Base-by-base conservation (phyloP, 2,113 vertebrate genomes). In the Silurus asotus region DNA sequence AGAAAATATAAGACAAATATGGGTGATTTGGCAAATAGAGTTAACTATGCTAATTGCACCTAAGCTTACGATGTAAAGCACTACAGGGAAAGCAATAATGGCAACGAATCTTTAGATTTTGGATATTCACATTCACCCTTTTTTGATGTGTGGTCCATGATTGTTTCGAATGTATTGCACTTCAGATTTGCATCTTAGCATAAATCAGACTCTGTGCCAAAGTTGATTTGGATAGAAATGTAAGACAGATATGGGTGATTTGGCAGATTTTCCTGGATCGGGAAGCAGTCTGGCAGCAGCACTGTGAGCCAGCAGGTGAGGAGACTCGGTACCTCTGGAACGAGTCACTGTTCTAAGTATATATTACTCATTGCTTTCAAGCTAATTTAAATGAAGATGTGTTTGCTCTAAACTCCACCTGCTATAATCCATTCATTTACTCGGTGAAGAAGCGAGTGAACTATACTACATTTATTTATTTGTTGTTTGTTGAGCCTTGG, bases 261-360 rank as follows among this genome's bases (percentile, higher is more conserved):
- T 80, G 77, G 77, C 56, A 61, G 77, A 61, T 61, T 80, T 61
- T 80, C 17, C 56, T 80, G 58, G 56, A 61, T 48, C 5, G 6
- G 28, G 17, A 80, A 45, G 56, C 25, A 11, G 56, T 80, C 28
- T 80, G 77, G 77, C 77, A 23, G 19, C 56, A 48, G 58, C 10
- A 48, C 15, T 23, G 9, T 80, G 56, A 80, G 77, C 69, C 11
- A 83, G 75, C 49, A 69, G 75, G 49, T 62, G 84, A 83, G 20
- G 67, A 37, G 20, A 69, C 69, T 74, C 14, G 53, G n/a, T n/a
- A 13, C 56, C 58, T 65, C 23, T 72, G 48, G 49, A 72, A 69
- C 69, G 51, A 78, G 74, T 81, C 56, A 19, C 78, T 51, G 61
- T 61, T 49, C 48, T 70, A 86, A 87, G 56, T 48, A 76, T 83